Base-by-base conservation (phyloP, 1,140 invertebrate genomes). In the Samia ricini region DNA sequence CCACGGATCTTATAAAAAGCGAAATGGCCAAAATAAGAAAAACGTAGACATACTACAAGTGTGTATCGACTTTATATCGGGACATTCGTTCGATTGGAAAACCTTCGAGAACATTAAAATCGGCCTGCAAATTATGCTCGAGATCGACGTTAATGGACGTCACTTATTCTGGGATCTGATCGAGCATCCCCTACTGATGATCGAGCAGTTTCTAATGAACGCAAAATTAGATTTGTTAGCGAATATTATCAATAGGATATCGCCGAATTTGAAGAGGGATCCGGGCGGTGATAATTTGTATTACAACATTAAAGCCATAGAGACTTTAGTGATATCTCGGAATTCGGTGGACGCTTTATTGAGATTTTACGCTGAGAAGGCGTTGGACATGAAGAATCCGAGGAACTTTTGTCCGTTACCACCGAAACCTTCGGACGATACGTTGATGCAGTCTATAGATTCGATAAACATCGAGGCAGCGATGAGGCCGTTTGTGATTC, bases 161-260 rank as follows among this genome's bases (percentile, higher is more conserved):
- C 66, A 87, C 15, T 77, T 92, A 7, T 93, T 94, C 54, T 93
- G 93, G 88, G 91, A 93, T 64, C 73, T 95, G 4, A 92, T 95
- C 22, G 91, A 92, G 20, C 92, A 93, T 66, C 95, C 95, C 0
- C 71, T 95, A 18, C 75, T 94, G 0, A 94, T 96, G 74, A 87
- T 96, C 4, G 95, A 96, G 68, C 94, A 95, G 71, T 85, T 95
- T 51, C 72, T 96, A 1, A 96, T 96, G 95, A 95, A 95, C 71
- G 93, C 92, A 0, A 94, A 94, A 77, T 91, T 96, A 49, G 94
- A 95, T 72, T 91, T 91, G 63, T 79, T 96, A 5, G 85, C 91
- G 1, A 91, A 90, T 33, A 92, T 95, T 5, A 76, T 91, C 15
- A 85, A 83, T 19, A 89, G 86, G 64, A 89, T 91, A 42, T 79